Evolutionary conservation across 2,113 vertebrate species (phyloP).

Genomic region (Narcine bancroftii): DNA sequence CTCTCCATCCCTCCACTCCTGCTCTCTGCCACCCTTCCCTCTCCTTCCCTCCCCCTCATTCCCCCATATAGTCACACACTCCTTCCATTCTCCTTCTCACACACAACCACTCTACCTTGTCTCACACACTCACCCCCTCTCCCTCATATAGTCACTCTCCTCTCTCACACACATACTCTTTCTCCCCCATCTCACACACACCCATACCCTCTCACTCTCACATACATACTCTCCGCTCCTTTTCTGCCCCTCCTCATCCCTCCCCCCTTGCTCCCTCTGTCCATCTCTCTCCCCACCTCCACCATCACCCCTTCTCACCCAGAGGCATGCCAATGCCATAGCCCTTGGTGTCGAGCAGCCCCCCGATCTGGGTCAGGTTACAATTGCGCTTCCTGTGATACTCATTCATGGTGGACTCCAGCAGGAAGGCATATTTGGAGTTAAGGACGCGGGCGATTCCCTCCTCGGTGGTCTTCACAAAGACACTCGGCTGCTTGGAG

Average conservation of each 20-base stretch:
- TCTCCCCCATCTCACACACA: neutral
- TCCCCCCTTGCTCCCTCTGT: fast-evolving
- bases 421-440: slow-evolving; percentile 93
- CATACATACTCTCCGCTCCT: neutral
- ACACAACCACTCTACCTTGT: slow-evolving; percentile 55
- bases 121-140: neutral
- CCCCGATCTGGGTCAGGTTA: slow-evolving; percentile 48
- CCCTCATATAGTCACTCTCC: neutral
- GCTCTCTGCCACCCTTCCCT: neutral
- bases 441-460: slow-evolving; percentile 92
- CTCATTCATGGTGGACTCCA: slow-evolving; percentile 98
- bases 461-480: slow-evolving; percentile 97
- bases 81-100: neutral
- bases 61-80: neutral
- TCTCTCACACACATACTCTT: neutral
- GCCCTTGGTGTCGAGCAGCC: no score
- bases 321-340: slow-evolving; percentile 90
- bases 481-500: slow-evolving; percentile 94
- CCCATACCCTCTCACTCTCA: neutral
- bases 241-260: neutral
- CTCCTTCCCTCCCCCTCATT: no score
- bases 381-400: slow-evolving; percentile 96
- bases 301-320: no score
- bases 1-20: neutral
- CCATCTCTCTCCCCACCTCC: fast-evolving